Percentiles rank a stretch among this genome's conserved stretches.
phyloP scores from a whole-genome alignment of 2,888 invertebrate genomes.

The Silvanus unidentatus region DNA sequence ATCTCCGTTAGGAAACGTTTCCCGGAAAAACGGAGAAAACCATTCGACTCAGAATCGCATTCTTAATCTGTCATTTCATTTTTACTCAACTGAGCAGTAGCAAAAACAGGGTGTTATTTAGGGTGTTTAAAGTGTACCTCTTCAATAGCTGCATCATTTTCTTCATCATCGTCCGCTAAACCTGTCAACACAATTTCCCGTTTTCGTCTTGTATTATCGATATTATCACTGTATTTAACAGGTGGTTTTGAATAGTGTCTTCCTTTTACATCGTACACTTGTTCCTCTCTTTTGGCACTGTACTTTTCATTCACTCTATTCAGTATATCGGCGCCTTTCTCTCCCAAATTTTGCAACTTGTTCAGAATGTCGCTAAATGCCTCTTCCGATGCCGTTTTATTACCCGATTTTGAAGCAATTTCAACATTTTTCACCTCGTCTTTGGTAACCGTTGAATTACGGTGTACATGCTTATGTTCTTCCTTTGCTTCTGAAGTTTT shows the following conservation, averaged over 20 bases:
- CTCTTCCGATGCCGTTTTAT: slow-evolving; percentile 49
- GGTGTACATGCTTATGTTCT: slow-evolving; percentile 44
- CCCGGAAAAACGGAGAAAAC: too few species aligned
- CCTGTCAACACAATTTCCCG: slow-evolving; percentile 51
- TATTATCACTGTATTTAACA: slow-evolving; percentile 34
- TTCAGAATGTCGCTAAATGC: slow-evolving; percentile 55
- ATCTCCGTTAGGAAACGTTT: too few species aligned
- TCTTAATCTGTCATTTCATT: too few species aligned
- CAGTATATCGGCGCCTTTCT: slow-evolving; percentile 53
- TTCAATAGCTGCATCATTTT: slow-evolving; percentile 57
- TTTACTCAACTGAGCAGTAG: too few species aligned
- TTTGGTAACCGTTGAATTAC: slow-evolving; percentile 51
- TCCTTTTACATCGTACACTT: slow-evolving; percentile 28
- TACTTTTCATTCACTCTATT: slow-evolving; percentile 50
- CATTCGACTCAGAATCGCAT: too few species aligned
- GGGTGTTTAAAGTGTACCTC: slow-evolving; percentile 49
- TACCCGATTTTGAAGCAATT: slow-evolving; percentile 30
- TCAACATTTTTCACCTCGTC: slow-evolving; percentile 36
- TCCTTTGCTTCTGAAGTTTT: slow-evolving; percentile 8
- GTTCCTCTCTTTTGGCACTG: slow-evolving; percentile 13
- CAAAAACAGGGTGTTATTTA: too few species aligned
- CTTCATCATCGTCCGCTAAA: slow-evolving; percentile 56
- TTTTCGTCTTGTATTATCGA: slow-evolving; percentile 40
- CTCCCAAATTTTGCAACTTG: slow-evolving; percentile 54
- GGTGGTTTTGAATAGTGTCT: slow-evolving; percentile 37